Conservation (phyloP, 2,113 vertebrate genomes). For the Saccopteryx leptura region DNA sequence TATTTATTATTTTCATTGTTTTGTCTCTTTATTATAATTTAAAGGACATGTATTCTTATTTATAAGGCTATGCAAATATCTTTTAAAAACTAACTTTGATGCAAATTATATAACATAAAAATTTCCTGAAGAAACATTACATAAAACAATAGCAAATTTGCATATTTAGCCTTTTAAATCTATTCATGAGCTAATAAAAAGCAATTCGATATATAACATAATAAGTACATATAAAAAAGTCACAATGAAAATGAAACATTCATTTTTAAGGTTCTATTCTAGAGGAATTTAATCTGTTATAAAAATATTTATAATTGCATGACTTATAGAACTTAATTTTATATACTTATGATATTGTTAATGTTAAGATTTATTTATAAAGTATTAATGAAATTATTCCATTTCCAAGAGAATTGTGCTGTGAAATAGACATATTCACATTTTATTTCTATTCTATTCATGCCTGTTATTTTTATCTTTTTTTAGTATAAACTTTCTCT, state of each 20-base stretch:
- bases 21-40: background rate
- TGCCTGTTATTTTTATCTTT: background rate
- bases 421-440: background rate
- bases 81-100: slow-evolving; percentile 37
- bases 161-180: slow-evolving; percentile 46
- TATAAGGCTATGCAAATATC: background rate
- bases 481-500: background rate
- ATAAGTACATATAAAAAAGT: background rate
- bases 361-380: slow-evolving; percentile 23
- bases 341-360: background rate
- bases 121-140: slow-evolving; percentile 52
- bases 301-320: slow-evolving; percentile 1
- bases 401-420: slow-evolving; percentile 21
- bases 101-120: slow-evolving; percentile 4
- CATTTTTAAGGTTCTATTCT: background rate
- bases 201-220: slow-evolving; percentile 42
- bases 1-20: slow-evolving; percentile 47
- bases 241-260: background rate
- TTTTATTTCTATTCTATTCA: slow-evolving; percentile 49
- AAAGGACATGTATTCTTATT: background rate
- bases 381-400: background rate
- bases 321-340: background rate
- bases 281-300: background rate
- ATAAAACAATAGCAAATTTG: slow-evolving; percentile 59
- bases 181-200: slow-evolving; percentile 44